A percentile compares a stretch with the other conserved stretches of the same genome.
phyloP scores from a whole-genome alignment of 2,797 vertebrate species.

The Cyclura pinguis region DNA sequence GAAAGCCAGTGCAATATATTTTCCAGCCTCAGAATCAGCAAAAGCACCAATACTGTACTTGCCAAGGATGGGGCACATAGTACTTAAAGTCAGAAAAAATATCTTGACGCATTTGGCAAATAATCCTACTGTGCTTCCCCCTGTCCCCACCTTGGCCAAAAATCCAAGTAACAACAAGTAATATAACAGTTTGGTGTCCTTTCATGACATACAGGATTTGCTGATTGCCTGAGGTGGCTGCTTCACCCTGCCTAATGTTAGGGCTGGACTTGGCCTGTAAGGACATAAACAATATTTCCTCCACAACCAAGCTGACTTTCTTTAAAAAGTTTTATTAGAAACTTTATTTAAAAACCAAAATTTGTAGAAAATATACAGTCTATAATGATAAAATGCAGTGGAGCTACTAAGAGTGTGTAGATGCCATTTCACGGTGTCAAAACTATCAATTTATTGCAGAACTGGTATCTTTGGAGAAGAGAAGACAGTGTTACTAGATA shows the following conservation, averaged over 20 bases:
- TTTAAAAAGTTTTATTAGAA: slow-evolving; percentile 14
- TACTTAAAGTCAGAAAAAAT: neutral
- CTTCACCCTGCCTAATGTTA: neutral
- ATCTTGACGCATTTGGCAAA: neutral
- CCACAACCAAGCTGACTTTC: neutral
- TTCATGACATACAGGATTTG: neutral
- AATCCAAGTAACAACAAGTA: neutral
- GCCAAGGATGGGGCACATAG: neutral
- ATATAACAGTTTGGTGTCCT: neutral
- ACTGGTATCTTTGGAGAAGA: slow-evolving; percentile 19
- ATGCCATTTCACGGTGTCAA: neutral
- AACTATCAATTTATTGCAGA: slow-evolving; percentile 15
- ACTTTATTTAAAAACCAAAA: neutral
- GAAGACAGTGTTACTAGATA: slow-evolving; percentile 38
- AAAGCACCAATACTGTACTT: neutral
- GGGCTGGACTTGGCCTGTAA: neutral
- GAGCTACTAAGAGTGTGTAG: slow-evolving; percentile 10
- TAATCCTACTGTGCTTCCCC: neutral
- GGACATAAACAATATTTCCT: neutral
- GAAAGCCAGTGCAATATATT: neutral
- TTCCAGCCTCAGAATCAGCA: neutral
- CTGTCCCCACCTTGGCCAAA: neutral
- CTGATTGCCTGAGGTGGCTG: no score
- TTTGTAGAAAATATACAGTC: neutral
- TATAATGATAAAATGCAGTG: neutral